phyloP scores from a whole-genome alignment of 2,888 invertebrate species.

The Oscheius sp. region DNA sequence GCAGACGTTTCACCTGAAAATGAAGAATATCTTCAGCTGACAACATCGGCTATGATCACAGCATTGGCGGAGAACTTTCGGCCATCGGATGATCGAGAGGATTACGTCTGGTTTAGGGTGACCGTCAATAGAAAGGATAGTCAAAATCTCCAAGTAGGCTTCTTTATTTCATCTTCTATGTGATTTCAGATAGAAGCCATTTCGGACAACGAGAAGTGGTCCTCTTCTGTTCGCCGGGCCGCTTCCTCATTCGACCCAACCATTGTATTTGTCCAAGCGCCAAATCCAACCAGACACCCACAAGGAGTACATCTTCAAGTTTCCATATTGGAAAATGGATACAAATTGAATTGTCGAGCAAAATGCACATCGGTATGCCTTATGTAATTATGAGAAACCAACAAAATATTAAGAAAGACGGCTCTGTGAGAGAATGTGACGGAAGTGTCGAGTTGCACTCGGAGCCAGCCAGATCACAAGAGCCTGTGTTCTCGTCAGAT shows the following conservation, averaged over 20 bases:
- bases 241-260: constrained; percentile 69
- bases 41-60: constrained; percentile 56
- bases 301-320: constrained; percentile 50
- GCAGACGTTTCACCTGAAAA: background rate
- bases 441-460: constrained; percentile 59
- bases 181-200: constrained; percentile 60
- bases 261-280: constrained; percentile 65
- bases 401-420: constrained; percentile 54
- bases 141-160: constrained; percentile 28
- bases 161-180: background rate
- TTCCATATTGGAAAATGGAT: constrained; percentile 43
- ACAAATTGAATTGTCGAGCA: constrained; percentile 40
- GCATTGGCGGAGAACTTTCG: constrained; percentile 47
- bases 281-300: constrained; percentile 47
- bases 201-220: constrained; percentile 54
- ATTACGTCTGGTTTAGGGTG: constrained; percentile 69
- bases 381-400: background rate
- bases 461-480: constrained; percentile 60
- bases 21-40: constrained; percentile 38
- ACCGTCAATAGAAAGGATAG: constrained; percentile 45
- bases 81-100: constrained; percentile 52
- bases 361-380: constrained; percentile 49
- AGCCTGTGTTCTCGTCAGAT: constrained; percentile 60
- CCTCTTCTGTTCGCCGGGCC: constrained; percentile 62
- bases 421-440: constrained; percentile 52